phyloP scores from a whole-genome alignment of 2,113 vertebrate species.

The Mesembrinibis cayennensis region DNA sequence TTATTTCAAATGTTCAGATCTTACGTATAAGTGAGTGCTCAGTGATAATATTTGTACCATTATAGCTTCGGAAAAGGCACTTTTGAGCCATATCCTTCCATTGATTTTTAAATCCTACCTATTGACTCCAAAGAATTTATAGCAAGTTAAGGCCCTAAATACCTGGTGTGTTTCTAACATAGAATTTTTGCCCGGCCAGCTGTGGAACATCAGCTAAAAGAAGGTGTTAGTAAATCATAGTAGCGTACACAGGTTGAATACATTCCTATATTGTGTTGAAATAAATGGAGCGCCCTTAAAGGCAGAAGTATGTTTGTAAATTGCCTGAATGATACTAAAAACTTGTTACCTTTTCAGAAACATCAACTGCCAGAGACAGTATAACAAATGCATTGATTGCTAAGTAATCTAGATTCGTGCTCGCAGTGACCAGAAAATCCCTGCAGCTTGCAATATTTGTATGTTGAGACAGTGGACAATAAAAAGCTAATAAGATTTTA shows the following conservation, averaged over 20 bases:
- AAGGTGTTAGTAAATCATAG: neutral
- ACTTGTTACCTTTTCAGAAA: neutral
- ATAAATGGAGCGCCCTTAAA: neutral
- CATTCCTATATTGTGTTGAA: neutral
- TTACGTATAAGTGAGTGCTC: neutral
- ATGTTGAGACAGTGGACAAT: constrained; percentile 43
- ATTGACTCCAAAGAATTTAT: constrained; percentile 35
- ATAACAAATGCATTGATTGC: neutral
- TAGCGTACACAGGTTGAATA: neutral
- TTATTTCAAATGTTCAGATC: neutral
- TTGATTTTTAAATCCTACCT: constrained; percentile 42
- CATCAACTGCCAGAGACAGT: neutral
- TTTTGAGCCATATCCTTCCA: neutral
- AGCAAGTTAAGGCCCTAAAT: neutral
- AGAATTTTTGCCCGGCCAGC: neutral
- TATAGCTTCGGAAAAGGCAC: neutral
- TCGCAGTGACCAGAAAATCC: constrained; percentile 35
- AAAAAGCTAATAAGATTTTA: constrained; percentile 54
- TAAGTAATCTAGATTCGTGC: neutral
- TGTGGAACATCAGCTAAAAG: neutral
- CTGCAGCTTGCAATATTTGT: constrained; percentile 28
- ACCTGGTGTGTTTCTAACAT: neutral
- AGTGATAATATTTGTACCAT: constrained; percentile 16
- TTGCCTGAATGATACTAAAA: neutral
- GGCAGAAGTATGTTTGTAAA: neutral